Evolutionary conservation across 2,797 vertebrate genomes (phyloP).

Genomic region (Xenops minutus): DNA sequence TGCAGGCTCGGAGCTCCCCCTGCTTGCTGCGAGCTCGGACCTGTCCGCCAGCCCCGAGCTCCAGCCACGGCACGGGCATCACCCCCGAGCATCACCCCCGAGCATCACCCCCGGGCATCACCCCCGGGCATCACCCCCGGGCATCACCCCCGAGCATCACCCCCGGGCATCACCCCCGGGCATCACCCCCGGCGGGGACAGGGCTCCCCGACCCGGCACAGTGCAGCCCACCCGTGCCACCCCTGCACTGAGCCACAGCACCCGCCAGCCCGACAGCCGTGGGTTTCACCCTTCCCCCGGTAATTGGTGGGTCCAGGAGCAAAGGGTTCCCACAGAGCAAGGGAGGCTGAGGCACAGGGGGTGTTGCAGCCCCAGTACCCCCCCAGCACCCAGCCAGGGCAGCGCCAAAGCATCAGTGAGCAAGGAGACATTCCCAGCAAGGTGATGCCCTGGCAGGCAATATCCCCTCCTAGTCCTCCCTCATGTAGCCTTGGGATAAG

Average conservation of each 20-base stretch:
- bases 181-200: accelerated
- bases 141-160: too few species aligned
- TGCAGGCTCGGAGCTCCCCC: not conserved
- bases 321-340: accelerated
- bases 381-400: not conserved
- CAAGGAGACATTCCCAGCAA: not conserved
- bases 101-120: too few species aligned
- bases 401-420: accelerated
- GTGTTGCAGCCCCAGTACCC: not conserved
- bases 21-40: not conserved
- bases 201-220: accelerated
- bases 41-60: not conserved
- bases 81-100: not conserved
- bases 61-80: not conserved
- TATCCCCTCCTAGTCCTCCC: accelerated
- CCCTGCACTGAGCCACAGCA: accelerated
- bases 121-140: too few species aligned
- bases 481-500: accelerated
- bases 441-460: not conserved
- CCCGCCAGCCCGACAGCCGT: accelerated
- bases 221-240: accelerated
- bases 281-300: accelerated
- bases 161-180: too few species aligned
- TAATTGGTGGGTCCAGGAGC: accelerated
- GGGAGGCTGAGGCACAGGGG: accelerated